Conservation (phyloP, 2,797 vertebrate species). For the Acipenser oxyrinchus region DNA sequence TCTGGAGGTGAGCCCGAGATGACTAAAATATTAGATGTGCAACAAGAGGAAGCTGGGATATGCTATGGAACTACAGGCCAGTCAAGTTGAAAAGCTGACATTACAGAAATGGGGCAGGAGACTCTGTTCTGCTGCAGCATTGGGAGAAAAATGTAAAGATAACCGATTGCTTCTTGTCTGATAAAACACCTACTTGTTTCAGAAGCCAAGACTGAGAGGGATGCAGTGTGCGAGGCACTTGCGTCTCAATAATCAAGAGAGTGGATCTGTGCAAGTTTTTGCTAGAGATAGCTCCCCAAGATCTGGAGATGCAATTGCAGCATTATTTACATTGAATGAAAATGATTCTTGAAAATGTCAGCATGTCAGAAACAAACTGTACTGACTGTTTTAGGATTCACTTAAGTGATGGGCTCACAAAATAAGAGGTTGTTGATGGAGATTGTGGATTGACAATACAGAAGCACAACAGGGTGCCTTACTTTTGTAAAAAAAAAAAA, state of each 20-base stretch:
- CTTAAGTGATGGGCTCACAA: constrained; percentile 38
- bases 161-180: no score
- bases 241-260: not conserved
- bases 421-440: constrained; percentile 23
- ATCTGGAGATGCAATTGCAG: constrained; percentile 16
- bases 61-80: constrained; percentile 29
- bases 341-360: not conserved
- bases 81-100: constrained; percentile 35
- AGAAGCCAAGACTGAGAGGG: not conserved
- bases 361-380: no score
- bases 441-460: constrained; percentile 8
- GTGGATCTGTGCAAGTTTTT: no score
- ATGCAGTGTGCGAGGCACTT: not conserved
- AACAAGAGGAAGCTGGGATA: constrained; percentile 35
- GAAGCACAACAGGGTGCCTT: constrained; percentile 52
- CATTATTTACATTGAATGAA: not conserved
- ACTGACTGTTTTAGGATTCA: no score
- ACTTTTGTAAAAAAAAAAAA: constrained; percentile 29
- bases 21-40: constrained; percentile 28
- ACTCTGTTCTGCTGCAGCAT: constrained; percentile 66
- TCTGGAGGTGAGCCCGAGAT: constrained; percentile 10
- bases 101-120: constrained; percentile 66
- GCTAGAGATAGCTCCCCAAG: no score
- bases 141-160: constrained; percentile 66
- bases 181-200: not conserved